Evolutionary conservation across 2,888 invertebrate species (phyloP).

Genomic region (Danaus chrysippus): DNA sequence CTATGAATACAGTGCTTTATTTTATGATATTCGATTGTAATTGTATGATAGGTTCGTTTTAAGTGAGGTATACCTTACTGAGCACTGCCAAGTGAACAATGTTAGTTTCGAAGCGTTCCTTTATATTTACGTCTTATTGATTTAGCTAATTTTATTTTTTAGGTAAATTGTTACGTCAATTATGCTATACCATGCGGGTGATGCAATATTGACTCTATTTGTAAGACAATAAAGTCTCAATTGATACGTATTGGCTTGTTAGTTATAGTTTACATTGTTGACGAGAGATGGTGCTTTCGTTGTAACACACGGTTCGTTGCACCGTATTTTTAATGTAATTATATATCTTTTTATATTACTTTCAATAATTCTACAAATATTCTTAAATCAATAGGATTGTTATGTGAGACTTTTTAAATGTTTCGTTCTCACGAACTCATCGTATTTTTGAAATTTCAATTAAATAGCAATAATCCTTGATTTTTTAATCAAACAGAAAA

Average conservation of each 20-base stretch:
- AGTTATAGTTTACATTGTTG: constrained; percentile 16
- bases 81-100: constrained; percentile 16
- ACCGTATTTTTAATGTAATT: background rate
- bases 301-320: background rate
- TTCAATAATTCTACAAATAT: background rate
- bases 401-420: background rate
- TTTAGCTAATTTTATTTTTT: constrained; percentile 20
- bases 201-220: constrained; percentile 3
- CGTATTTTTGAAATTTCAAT: too few relatives aligned
- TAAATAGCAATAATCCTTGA: too few relatives aligned
- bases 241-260: constrained; percentile 18
- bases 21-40: too few relatives aligned
- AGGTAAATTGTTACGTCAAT: constrained; percentile 21
- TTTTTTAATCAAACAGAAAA: too few relatives aligned
- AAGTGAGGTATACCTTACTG: background rate
- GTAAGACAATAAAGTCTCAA: constrained; percentile 20
- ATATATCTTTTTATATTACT: background rate
- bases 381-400: background rate
- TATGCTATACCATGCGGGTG: constrained; percentile 10
- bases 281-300: constrained; percentile 6
- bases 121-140: constrained; percentile 11
- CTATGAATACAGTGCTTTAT: too few relatives aligned
- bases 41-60: background rate
- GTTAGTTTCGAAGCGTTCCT: constrained; percentile 11
- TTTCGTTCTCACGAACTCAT: background rate